These are phyloP conservation scores for Atractosteus spatula DNA, from an alignment of 2,113 vertebrate species.

Conservation along the genomic window DNA sequence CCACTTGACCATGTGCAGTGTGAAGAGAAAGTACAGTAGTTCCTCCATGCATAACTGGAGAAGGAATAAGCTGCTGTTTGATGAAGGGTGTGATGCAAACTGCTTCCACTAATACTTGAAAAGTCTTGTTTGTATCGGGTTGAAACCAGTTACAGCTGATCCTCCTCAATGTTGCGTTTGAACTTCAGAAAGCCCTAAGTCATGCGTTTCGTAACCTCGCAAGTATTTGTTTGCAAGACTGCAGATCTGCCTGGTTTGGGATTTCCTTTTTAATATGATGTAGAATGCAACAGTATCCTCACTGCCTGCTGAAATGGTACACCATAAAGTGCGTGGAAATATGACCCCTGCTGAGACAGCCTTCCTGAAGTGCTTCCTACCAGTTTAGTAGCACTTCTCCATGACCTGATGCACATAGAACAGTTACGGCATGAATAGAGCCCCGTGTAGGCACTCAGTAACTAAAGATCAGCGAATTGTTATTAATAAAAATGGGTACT, in stretches of 20 bases:
- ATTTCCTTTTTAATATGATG: not conserved
- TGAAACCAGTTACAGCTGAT: too few relatives aligned
- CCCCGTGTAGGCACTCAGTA: constrained; percentile 32
- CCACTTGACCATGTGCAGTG: too few relatives aligned
- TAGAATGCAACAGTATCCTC: not conserved
- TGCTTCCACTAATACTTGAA: too few relatives aligned
- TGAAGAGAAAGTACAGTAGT: too few relatives aligned
- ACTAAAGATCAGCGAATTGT: too few relatives aligned
- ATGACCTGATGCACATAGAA: not conserved
- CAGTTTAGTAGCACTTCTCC: not conserved
- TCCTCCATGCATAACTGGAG: too few relatives aligned
- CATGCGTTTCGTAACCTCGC: not conserved
- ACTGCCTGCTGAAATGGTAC: not conserved
- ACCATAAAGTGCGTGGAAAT: constrained; percentile 29
- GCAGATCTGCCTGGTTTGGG: not conserved
- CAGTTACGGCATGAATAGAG: constrained; percentile 1
- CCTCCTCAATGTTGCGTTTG: too few relatives aligned
- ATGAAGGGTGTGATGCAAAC: too few relatives aligned
- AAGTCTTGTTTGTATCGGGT: too few relatives aligned
- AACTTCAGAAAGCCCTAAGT: not conserved
- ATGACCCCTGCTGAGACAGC: constrained; percentile 20
- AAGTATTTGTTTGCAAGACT: not conserved
- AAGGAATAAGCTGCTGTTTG: too few relatives aligned
- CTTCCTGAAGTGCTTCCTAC: not conserved
- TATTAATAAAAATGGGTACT: too few relatives aligned